Evolutionary conservation across 2,888 invertebrate genomes (phyloP), one percentile per base, ranked within the genome.

Genomic region (Sinelater perroti): DNA sequence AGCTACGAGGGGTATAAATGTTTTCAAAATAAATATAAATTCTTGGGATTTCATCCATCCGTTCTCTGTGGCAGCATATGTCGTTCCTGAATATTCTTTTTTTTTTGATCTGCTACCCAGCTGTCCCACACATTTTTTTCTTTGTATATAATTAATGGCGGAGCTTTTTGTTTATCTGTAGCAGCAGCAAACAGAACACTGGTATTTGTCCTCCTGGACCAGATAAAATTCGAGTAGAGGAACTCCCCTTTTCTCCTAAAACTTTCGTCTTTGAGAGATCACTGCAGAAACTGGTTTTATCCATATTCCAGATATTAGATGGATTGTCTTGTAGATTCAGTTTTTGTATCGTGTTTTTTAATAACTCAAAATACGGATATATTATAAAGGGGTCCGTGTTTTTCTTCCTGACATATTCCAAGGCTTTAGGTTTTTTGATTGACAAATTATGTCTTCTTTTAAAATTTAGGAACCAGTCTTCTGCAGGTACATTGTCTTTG

Each of bases 61-160:
- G 1, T 26, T 21, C 24, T 11, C 8, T 1, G 40, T 11, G 1
- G 24, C 40, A 8, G 40, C 11, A 14, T 42, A n/a, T n/a, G n/a
- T 10, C 4, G 40, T 21, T 13, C 11, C 10, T 11, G 20, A 6
- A 6, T 1, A 3, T 8, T 20, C 40, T 11, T 40, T 40, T 1
- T n/a, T n/a, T 18, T 36, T 36, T 1, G n/a, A n/a, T n/a, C n/a
- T n/a, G n/a, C n/a, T n/a, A 70, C 57, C 70, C n/a, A n/a, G n/a
- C 59, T 45, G 21, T 72, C 68, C n/a, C n/a, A n/a, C 10, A 67
- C 47, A 60, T 69, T 65, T 61, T 68, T 70, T n/a, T 70, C 66
- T 49, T 69, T 62, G 33, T 51, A 64, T 26, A 61, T 33, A 8
- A 60, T 46, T 10, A 58, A 24, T 6, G 61, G 56, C 6, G 64